Evolutionary conservation across 1,140 invertebrate genomes (phyloP), one percentile per base, ranked within the genome.

Genomic region (Aphaenogaster ashmeadi): DNA sequence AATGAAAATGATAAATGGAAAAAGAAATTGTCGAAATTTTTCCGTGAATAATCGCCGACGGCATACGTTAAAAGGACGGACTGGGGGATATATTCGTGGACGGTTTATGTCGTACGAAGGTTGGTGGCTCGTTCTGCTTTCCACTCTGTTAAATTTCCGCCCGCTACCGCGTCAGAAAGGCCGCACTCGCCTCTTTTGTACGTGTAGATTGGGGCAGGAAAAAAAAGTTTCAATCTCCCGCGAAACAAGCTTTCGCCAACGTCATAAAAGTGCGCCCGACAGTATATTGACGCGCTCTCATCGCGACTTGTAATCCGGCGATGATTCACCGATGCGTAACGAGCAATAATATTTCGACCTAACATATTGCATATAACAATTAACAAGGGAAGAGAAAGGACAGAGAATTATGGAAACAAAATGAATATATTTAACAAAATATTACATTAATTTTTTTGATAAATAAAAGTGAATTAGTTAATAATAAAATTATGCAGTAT

Each of bases 211-310:
- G 79, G 47, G 64, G 36, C 36, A 38, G 71, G 33, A 36, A 21
- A 62, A 50, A 85, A 74, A 74, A 88, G 87, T 89, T 88, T 85
- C 58, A 89, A 89, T 85, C 71, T 44, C 11, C 56, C 64, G 56
- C 71, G 71, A 84, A 77, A 88, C 78, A 77, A 88, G 87, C 60
- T 88, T 36, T 81, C 64, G 9, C 54, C 62, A 36, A 67, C 60
- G 64, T 72, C 74, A 80, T 58, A 50, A 69, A 80, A 87, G 44
- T n/a, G 27, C 27, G 67, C 54, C 50, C 38, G 60, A 7, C 27
- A 75, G 69, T 56, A 44, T 60, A 77, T 84, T 52, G 52, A 47
- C 36, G 36, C n/a, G 11, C n/a, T 81, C 33, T 72, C 41, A 36
- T 41, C n/a, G 41, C 5, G 15, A 52, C 44, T 47, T 74, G 67